Evolutionary conservation across 1,140 invertebrate genomes (phyloP).

Genomic region (Leptinotarsa undecemlineata): DNA sequence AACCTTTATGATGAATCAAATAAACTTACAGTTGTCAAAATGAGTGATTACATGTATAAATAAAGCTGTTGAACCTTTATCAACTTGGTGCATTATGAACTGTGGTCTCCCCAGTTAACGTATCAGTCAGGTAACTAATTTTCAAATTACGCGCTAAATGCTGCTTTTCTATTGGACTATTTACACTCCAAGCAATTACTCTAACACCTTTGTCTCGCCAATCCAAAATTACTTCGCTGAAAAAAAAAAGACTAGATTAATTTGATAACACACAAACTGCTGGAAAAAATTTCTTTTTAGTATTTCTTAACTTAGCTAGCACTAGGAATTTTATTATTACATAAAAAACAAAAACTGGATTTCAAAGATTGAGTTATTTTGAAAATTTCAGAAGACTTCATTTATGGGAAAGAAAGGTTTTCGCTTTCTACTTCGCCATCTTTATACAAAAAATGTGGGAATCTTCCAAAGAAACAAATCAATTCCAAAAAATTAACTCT

Average conservation of each 20-base stretch:
- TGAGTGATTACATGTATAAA: no score
- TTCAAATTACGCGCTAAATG: constrained; percentile 62
- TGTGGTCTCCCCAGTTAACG: constrained; percentile 61
- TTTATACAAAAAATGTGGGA: no score
- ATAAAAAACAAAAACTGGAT: background rate
- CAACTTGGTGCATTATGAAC: constrained; percentile 24
- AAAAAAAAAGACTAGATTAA: constrained; percentile 46
- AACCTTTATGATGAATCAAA: no score
- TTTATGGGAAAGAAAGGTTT: no score
- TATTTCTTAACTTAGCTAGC: background rate
- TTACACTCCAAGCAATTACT: constrained; percentile 68
- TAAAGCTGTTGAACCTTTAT: no score
- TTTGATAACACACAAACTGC: background rate
- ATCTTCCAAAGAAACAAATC: no score
- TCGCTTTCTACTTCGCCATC: no score
- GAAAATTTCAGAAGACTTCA: no score
- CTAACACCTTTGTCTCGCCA: constrained; percentile 63
- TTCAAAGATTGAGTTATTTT: background rate
- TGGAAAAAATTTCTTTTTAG: no score
- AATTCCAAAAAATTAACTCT: no score
- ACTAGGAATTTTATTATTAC: background rate
- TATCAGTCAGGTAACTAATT: constrained; percentile 69
- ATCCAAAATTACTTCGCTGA: constrained; percentile 60
- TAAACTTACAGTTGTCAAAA: no score
- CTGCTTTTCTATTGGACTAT: constrained; percentile 67